Evolutionary conservation across 2,888 invertebrate species (phyloP), one percentile per base, ranked within the genome.

Genomic region (Serrognathus titanus): DNA sequence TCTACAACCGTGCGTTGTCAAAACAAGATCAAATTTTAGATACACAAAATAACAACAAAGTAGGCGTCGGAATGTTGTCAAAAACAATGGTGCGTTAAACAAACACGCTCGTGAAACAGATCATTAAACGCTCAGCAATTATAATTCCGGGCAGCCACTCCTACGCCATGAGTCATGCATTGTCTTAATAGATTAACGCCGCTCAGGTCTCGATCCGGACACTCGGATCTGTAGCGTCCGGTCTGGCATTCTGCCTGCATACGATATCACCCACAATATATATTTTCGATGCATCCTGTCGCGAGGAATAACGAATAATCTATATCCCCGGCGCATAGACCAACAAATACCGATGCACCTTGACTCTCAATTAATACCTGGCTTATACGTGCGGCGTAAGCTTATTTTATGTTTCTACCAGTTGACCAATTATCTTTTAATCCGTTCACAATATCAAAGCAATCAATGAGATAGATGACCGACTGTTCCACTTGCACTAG

Each of bases 321-420:
- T 72, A 72, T 71, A 74, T 71, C 71, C 72, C 66, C 65, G 65
- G 69, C 71, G 70, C 71, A 70, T 69, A 70, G 70, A 67, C 66
- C 56, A 70, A 68, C 71, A 68, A 71, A 73, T 72, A 67, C 72
- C 71, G 70, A 74, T 71, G 74, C 73, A 69, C 68, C 68, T 69
- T 67, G 73, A 72, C 71, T 74, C 69, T 68, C 66, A 66, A 67
- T 69, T 66, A 69, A 66, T 66, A 62, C 63, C 59, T 59, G 59
- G 59, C 63, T 61, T 63, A 64, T 69, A 70, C 71, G 70, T 71
- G 69, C 67, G 69, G 66, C 68, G 68, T 71, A 69, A 72, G 71
- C 70, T 71, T 69, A 72, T 72, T 72, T 71, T 69, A 71, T 69
- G 69, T 71, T 65, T 64, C 67, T 66, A 66, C 65, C 69, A 70